Evolutionary conservation across 2,888 invertebrate genomes (phyloP), one percentile per base, ranked within the genome.

Genomic region (Macrophya alboannulata): DNA sequence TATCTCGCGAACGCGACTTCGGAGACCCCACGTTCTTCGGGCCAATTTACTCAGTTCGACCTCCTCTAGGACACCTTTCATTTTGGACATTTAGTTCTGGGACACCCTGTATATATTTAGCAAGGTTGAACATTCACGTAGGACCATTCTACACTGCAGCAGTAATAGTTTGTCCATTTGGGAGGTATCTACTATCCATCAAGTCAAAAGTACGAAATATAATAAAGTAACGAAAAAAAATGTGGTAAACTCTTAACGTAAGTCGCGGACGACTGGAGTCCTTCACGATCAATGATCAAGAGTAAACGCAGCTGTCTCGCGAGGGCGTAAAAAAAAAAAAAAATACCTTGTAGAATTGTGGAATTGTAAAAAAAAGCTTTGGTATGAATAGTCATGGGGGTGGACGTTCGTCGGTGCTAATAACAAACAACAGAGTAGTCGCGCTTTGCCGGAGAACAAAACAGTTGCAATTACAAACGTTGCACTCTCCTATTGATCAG

Each of bases 391-490:
- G 81, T 81, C 81, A 81, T 81, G 81, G 25, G n/a, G 62, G 40
- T 51, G 62, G 25, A 81, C 45, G 81, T 59, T 59, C 40, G 81
- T 81, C 25, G 43, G 10, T 17, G 81, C 81, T 62, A 81, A 81
- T 81, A 59, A 81, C 62, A 81, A 81, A 81, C 81, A 81, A 81
- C 59, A 81, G 62, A 55, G n/a, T 55, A 55, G 55, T 81, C 81
- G 81, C 81, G 81, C 59, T 81, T 81, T 62, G 81, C 81, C n/a
- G 10, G 43, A 43, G 43, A 62, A 81, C 81, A 81, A 81, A 81
- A 62, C 81, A 81, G 81, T 81, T 81, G 81, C 81, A 81, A 81
- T 81, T 81, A 81, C 81, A 81, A 81, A 81, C 81, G 81, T 62
- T 81, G 81, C 81, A 62, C 81, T 81, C 81, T 81, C 21, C 59